These are phyloP conservation scores for Bovichtus diacanthus DNA, from an alignment of 2,797 vertebrate genomes.

Conservation along the genomic window DNA sequence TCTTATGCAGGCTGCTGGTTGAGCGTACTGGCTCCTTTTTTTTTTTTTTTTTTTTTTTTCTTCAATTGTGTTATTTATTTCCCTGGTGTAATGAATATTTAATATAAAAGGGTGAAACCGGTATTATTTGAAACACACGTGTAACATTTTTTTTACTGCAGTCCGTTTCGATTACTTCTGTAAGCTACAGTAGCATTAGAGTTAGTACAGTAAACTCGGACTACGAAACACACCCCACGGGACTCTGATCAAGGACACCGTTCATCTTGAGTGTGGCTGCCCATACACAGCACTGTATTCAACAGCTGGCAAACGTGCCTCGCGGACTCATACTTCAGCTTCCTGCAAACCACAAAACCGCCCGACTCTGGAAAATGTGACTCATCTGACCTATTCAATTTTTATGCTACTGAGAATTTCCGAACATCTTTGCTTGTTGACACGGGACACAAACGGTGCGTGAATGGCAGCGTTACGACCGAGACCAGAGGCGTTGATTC, in stretches of 20 bases:
- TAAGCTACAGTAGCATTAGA: neutral
- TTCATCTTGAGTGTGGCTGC: conserved; percentile 27
- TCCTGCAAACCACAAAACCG: conserved; percentile 18
- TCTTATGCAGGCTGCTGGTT: neutral
- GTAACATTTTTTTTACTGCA: neutral
- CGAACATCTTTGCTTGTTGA: conserved; percentile 7
- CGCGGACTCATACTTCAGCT: conserved; percentile 14
- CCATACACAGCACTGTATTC: conserved; percentile 14
- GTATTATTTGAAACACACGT: neutral
- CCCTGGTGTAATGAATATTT: too few species aligned
- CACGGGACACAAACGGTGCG: neutral
- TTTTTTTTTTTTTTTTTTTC: too few species aligned
- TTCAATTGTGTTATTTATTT: too few species aligned
- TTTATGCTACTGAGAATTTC: neutral
- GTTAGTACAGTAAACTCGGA: neutral
- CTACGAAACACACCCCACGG: neutral
- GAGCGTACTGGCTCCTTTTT: neutral
- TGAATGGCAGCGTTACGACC: neutral
- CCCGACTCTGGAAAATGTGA: conserved; percentile 29
- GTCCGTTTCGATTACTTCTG: neutral
- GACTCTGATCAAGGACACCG: conserved; percentile 9
- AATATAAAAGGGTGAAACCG: too few species aligned
- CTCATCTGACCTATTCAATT: conserved; percentile 34
- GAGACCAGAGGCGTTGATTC: neutral
- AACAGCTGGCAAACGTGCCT: conserved; percentile 27